Evolutionary conservation across 2,113 vertebrate genomes (phyloP).

Genomic region (Laticauda laticaudata): DNA sequence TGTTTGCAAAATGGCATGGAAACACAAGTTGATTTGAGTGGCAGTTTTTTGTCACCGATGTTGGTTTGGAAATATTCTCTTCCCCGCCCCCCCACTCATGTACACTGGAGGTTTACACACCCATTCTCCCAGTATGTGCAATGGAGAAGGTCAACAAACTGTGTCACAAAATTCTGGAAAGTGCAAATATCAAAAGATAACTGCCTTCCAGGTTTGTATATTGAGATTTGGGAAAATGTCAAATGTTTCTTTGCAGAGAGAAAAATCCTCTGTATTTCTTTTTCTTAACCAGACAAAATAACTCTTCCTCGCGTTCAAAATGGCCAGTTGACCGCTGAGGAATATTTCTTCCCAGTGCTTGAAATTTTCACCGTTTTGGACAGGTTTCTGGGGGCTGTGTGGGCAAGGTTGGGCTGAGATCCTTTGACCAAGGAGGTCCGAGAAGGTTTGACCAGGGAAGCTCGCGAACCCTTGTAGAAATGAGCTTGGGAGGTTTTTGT

Average conservation of each 20-base stretch:
- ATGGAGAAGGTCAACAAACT: neutral
- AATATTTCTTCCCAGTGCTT: slow-evolving; percentile 9
- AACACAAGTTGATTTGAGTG: neutral
- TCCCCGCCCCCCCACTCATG: rapidly evolving
- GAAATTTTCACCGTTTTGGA: slow-evolving; percentile 1
- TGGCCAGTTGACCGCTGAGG: neutral
- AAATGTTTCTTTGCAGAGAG: neutral
- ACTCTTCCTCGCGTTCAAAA: neutral
- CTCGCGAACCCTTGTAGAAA: neutral
- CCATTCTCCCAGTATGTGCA: neutral
- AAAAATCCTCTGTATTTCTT: neutral
- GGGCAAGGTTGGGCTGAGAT: neutral
- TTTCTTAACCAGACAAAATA: too few species aligned
- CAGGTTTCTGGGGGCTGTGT: neutral
- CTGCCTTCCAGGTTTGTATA: neutral
- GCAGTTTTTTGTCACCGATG: neutral
- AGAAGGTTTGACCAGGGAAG: neutral
- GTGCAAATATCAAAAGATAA: neutral
- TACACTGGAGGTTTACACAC: neutral
- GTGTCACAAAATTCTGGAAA: neutral
- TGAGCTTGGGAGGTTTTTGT: neutral
- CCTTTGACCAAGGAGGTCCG: neutral
- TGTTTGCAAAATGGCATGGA: neutral
- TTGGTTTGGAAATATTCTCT: neutral
- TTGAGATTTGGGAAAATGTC: neutral